Conservation (phyloP, 37 sponge, comb jelly and placozoan genomes). For the Theonella swinhoei region DNA sequence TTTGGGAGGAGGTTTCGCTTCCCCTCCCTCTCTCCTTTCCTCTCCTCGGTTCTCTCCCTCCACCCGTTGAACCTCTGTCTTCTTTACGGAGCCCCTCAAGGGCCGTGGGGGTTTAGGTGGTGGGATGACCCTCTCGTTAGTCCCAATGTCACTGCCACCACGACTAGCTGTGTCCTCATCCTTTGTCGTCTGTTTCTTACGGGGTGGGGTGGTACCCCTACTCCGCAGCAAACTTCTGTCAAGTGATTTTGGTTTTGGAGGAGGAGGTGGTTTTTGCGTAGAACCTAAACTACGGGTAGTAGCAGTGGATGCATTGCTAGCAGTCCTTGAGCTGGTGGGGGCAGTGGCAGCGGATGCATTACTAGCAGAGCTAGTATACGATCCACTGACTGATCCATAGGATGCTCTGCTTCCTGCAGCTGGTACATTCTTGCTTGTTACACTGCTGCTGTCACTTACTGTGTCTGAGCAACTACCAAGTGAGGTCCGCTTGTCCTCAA, state of each 20-base stretch:
- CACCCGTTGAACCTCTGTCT: background rate
- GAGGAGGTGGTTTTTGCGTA: slow-evolving; percentile 10
- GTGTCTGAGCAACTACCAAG: background rate
- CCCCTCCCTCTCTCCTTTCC: background rate
- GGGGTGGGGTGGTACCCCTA: background rate
- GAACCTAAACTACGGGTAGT: background rate
- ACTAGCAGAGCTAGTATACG: background rate
- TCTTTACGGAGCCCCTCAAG: background rate
- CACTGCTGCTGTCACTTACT: background rate
- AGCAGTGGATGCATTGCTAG: background rate
- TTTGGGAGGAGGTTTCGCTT: slow-evolving; percentile 6
- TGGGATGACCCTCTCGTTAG: background rate
- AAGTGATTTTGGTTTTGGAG: background rate
- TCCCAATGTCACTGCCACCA: background rate
- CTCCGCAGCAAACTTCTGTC: background rate
- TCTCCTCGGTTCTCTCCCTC: background rate
- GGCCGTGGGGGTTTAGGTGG: background rate
- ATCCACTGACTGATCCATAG: background rate
- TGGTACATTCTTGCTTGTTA: background rate
- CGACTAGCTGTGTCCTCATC: no score
- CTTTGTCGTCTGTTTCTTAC: no score
- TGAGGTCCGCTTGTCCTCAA: background rate
- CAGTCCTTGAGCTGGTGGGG: background rate
- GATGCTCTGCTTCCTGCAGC: background rate
- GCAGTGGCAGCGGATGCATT: background rate